Percentiles rank a stretch among this genome's conserved stretches.
Conservation (phyloP, 2,113 vertebrate genomes). For the Lynx canadensis region DNA sequence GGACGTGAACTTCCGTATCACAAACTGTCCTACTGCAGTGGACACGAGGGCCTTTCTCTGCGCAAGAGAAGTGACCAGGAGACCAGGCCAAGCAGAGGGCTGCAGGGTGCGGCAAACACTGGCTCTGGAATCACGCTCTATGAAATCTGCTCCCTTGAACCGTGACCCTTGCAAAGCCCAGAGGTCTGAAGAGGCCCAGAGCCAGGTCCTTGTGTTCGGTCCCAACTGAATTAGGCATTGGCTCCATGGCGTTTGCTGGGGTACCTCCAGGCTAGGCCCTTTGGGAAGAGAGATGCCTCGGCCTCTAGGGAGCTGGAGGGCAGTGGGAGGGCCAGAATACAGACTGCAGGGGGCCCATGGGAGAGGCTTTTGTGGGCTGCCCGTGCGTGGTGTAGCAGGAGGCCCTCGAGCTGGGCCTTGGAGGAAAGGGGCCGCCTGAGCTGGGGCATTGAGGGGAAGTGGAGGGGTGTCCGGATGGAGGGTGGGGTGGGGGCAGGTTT, state of each 20-base stretch:
- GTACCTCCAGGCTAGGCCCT: not conserved
- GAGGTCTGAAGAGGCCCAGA: not conserved
- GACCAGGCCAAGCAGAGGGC: not conserved
- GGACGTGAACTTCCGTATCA: not conserved
- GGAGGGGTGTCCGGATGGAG: not conserved
- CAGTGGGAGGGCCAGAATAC: not conserved
- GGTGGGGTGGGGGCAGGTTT: too few relatives aligned
- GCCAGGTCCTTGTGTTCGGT: not conserved
- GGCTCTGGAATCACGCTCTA: not conserved
- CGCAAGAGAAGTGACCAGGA: not conserved
- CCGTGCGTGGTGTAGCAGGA: not conserved
- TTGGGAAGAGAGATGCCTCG: not conserved
- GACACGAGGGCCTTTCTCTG: not conserved
- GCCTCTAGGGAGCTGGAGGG: not conserved
- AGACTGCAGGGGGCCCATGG: not conserved
- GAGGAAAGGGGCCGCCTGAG: not conserved
- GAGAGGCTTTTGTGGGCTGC: not conserved
- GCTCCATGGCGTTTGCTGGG: fast-evolving
- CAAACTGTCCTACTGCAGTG: not conserved
- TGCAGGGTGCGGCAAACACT: fast-evolving
- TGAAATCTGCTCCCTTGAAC: not conserved
- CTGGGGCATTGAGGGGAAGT: fast-evolving
- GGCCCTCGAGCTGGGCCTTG: not conserved
- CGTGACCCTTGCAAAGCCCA: not conserved
- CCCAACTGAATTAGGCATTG: not conserved